A percentile compares a stretch with the other conserved stretches of the same genome.
These are phyloP conservation scores for Helicorthomorpha holstii DNA, from an alignment of 1,140 invertebrate species.

Conservation along the genomic window DNA sequence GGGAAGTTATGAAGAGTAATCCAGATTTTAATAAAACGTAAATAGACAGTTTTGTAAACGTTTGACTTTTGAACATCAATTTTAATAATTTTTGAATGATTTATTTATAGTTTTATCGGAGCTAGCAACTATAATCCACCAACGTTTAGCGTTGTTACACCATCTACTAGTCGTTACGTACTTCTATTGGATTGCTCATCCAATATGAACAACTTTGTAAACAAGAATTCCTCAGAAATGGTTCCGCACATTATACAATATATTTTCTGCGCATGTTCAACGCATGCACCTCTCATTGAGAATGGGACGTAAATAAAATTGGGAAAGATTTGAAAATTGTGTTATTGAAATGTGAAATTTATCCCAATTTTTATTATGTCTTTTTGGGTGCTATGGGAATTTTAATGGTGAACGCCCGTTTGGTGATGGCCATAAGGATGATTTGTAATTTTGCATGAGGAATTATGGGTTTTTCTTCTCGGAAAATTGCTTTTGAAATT, in stretches of 20 bases:
- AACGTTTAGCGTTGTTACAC: not conserved
- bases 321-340: too few relatives aligned
- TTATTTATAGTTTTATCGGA: not conserved
- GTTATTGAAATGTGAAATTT: too few relatives aligned
- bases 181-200: not conserved
- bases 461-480: too few relatives aligned
- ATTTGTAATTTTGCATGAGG: too few relatives aligned
- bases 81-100: not conserved
- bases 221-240: not conserved
- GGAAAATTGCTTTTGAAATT: too few relatives aligned
- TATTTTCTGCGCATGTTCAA: not conserved
- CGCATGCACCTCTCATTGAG: not conserved
- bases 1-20: constrained; percentile 10
- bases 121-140: too few relatives aligned
- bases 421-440: too few relatives aligned
- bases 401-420: too few relatives aligned
- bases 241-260: not conserved
- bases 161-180: not conserved
- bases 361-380: too few relatives aligned
- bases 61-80: not conserved
- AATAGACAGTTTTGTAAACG: not conserved
- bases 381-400: too few relatives aligned
- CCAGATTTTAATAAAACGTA: constrained; percentile 9
- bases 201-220: not conserved
- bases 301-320: too few relatives aligned